Evolutionary conservation across 2,797 vertebrate genomes (phyloP).

Genomic region (Gymnothorax reevesii): DNA sequence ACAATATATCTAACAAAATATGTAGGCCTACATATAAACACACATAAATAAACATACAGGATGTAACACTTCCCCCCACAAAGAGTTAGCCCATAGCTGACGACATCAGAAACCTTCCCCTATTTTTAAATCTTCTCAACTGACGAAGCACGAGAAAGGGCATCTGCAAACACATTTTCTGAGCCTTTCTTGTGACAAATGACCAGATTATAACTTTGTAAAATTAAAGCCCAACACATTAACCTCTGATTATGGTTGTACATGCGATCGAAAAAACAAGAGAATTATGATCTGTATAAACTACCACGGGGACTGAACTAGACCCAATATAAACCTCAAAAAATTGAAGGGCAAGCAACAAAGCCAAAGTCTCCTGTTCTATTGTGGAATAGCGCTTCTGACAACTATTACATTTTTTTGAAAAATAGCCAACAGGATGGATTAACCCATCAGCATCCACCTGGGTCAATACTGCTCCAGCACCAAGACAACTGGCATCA

Average conservation of each 20-base stretch:
- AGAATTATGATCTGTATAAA: constrained; percentile 11
- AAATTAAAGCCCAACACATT: no score
- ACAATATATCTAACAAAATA: no score
- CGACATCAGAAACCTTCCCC: no score
- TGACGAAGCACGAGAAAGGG: no score
- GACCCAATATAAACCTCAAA: constrained; percentile 11
- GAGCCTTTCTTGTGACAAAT: no score
- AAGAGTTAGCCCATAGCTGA: no score
- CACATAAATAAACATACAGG: background rate
- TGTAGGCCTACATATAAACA: no score
- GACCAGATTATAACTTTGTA: no score
- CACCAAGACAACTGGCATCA: constrained; percentile 5
- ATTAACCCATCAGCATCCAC: background rate
- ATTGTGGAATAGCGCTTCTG: constrained; percentile 4
- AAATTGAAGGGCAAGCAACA: background rate
- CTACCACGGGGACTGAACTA: background rate
- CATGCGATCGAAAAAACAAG: background rate
- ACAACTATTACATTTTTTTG: background rate
- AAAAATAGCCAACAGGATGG: constrained; percentile 6
- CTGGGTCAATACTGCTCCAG: constrained; percentile 7
- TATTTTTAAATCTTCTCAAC: no score
- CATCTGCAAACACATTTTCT: no score
- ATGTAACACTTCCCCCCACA: background rate
- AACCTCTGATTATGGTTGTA: no score
- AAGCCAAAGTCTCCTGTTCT: constrained; percentile 5